Evolutionary conservation across 2,888 invertebrate species (phyloP), one percentile per base, ranked within the genome.

Genomic region (Minunthozetes semirufus): DNA sequence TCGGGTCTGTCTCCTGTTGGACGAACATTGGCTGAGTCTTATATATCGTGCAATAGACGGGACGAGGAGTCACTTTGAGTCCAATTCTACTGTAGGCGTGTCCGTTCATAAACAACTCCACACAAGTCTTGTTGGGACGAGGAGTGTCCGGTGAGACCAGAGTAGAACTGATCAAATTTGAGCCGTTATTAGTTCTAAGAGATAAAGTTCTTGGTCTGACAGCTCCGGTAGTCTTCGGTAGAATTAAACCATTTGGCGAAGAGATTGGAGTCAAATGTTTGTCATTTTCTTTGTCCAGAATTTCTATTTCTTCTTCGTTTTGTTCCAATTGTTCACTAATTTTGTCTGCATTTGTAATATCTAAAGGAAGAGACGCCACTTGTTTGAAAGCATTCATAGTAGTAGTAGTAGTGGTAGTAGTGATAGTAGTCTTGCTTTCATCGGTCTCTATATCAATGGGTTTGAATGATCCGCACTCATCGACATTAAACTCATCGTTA

Each of bases 11-110:
- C 0, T 90, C 90, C 77, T 84, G 83, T 25, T 82, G 83, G 76
- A 95, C 93, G 82, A 95, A 96, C 82, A 93, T 94, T 1, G 97
- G 96, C 82, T 97, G 96, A 0, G 94, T 92, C 79, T 93, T 89
- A 83, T 94, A 93, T 71, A 95, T 87, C 0, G 94, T 94, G 81
- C 96, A 96, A 83, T 93, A 97, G 80, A 93, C 94, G 76, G 91
- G 89, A 82, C 91, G 89, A 0, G 94, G 93, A 27, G 93, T 93
- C 82, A 92, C 91, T 84, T 94, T 94, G 76, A 94, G 85, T 0
- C 93, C 94, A 80, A 94, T 84, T 83, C 93, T 93, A 66, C 94
- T 94, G 82, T 94, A 94, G 56, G 93, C 93, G 63, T 81, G 92
- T 48, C 94, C 94, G 82, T 94, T 93, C 76, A 93, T 85, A 83